Evolutionary conservation across 2,888 invertebrate species (phyloP).

Genomic region (Heliconius aoede): DNA sequence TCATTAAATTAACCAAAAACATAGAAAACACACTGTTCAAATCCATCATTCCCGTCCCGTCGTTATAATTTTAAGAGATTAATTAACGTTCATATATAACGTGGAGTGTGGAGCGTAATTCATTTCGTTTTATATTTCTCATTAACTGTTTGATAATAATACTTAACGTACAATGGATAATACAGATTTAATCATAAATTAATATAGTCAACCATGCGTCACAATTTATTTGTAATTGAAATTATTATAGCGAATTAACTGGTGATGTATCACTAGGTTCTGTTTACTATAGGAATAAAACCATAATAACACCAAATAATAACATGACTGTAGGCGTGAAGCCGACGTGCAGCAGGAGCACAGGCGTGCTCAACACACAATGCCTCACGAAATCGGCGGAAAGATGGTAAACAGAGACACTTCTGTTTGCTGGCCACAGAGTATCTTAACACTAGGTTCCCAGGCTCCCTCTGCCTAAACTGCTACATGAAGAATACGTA

Average conservation of each 20-base stretch:
- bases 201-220: conserved; percentile 24
- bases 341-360: too few relatives aligned
- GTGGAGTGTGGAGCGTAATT: conserved; percentile 13
- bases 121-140: conserved; percentile 31
- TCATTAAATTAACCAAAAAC: background rate
- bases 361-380: background rate
- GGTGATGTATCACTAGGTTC: background rate
- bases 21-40: conserved; percentile 10
- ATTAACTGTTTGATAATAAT: conserved; percentile 32
- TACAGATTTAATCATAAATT: conserved; percentile 31
- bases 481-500: background rate
- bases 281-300: background rate
- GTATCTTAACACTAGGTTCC: background rate
- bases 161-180: conserved; percentile 29
- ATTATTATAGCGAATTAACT: conserved; percentile 17
- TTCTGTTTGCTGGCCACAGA: background rate
- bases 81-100: conserved; percentile 31
- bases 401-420: background rate
- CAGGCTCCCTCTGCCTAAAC: background rate
- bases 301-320: too few relatives aligned
- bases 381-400: background rate
- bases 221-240: conserved; percentile 30
- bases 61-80: conserved; percentile 34
- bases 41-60: conserved; percentile 21
- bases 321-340: too few relatives aligned